phyloP scores from a whole-genome alignment of 1,140 invertebrate species.

The Trichogramma pretiosum region DNA sequence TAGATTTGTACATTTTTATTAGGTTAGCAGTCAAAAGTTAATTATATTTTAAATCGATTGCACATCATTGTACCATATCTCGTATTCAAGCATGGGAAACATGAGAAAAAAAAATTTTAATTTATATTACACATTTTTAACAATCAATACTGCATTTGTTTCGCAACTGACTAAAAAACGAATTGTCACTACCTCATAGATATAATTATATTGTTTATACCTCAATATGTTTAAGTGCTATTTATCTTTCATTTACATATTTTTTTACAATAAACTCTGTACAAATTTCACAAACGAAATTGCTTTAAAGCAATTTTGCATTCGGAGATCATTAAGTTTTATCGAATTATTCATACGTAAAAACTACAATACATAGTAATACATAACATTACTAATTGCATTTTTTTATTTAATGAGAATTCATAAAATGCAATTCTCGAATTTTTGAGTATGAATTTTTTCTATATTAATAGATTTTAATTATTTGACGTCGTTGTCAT shows the following conservation, averaged over 20 bases:
- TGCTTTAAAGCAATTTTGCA: constrained; percentile 37
- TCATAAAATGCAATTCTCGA: constrained; percentile 36
- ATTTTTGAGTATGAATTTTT: constrained; percentile 34
- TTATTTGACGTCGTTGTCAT: constrained; percentile 19
- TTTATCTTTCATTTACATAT: constrained; percentile 12
- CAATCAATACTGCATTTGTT: constrained; percentile 19
- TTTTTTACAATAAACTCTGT: constrained; percentile 20
- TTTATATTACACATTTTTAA: constrained; percentile 15
- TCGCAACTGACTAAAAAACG: constrained; percentile 13
- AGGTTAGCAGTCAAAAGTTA: constrained; percentile 10
- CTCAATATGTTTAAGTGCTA: too few species aligned
- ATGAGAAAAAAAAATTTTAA: constrained; percentile 13
- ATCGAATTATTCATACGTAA: constrained; percentile 28
- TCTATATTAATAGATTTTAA: constrained; percentile 23
- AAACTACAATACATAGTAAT: constrained; percentile 30
- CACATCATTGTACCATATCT: constrained; percentile 19
- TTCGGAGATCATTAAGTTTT: constrained; percentile 31
- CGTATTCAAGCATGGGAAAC: constrained; percentile 11
- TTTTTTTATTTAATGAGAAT: too few species aligned
- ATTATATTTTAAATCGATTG: too few species aligned
- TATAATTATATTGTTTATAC: too few species aligned
- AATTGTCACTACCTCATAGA: constrained; percentile 15
- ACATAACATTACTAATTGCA: constrained; percentile 28
- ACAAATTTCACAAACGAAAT: constrained; percentile 23
- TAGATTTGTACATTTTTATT: constrained; percentile 11